Percentiles rank a stretch among this genome's conserved stretches.
Evolutionary conservation across 2,113 vertebrate genomes (phyloP).

Genomic region (Pedetes capensis): DNA sequence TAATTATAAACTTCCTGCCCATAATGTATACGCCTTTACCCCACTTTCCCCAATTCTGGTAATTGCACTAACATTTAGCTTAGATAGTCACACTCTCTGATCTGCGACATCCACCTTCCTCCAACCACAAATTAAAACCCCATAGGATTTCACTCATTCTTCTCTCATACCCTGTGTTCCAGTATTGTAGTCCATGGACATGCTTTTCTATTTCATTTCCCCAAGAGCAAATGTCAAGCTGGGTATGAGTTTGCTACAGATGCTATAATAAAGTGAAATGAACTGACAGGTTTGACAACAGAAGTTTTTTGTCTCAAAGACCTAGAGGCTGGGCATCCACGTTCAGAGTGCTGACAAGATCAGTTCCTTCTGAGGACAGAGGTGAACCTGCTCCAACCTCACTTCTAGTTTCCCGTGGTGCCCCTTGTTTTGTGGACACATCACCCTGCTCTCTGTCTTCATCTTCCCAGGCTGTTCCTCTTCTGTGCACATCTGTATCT

Average conservation of each 20-base stretch:
- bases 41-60: background rate
- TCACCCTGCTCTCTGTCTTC: background rate
- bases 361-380: background rate
- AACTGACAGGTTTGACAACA: too few species aligned
- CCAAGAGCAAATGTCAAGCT: background rate
- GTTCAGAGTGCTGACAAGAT: fast-evolving
- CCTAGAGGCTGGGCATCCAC: background rate
- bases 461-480: fast-evolving
- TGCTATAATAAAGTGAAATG: background rate
- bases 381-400: too few species aligned
- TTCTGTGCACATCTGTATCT: background rate
- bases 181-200: background rate
- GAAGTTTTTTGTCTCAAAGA: background rate
- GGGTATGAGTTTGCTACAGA: background rate
- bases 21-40: fast-evolving
- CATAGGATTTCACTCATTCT: background rate
- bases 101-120: too few species aligned
- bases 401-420: fast-evolving
- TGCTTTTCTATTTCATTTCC: background rate
- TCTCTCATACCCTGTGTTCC: background rate
- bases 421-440: background rate
- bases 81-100: background rate
- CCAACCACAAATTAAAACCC: background rate
- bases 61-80: background rate
- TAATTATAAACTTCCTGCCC: background rate